Evolutionary conservation across 2,113 vertebrate species (phyloP), one percentile per base, ranked within the genome.

Genomic region (Grus americana): DNA sequence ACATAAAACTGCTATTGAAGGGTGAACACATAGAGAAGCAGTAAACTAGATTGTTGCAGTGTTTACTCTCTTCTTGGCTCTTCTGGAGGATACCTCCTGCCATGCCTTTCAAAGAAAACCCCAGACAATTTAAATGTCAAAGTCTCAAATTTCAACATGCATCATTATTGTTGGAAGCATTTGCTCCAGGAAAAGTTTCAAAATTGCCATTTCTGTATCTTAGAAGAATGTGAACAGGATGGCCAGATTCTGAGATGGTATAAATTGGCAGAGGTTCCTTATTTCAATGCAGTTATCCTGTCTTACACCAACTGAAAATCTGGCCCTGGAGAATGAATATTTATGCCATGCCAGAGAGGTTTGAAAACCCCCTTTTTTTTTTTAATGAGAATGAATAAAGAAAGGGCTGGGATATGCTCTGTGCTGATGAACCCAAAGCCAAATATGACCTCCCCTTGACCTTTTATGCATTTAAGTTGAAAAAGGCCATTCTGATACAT

Each of bases 401-500:
- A 92, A 96, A 75, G 58, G 82, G 34, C 70, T 92, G 83, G 80
- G 93, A 93, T 96, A 82, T 93, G 94, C 86, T 96, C 92, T 92
- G 84, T 92, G 95, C 95, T 95, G 96, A 92, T 95, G 94, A 97
- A 97, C 94, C 90, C 88, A 88, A 94, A 97, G 91, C 95, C 90
- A 91, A 88, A 80, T 95, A 78, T 88, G 97, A 96, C 97, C 97
- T 97, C 93, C 55, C 59, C 88, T 93, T 95, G 96, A 98, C 95
- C 97, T 97, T 96, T 95, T 85, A 86, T 95, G 86, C 78, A 93
- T 96, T 98, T 97, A 85, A 94, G 90, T 95, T 74, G 79, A 97
- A 95, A 97, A 97, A 92, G 95, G 55, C 88, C 86, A 86, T 93
- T 97, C 86, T 94, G 95, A 91, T 97, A 92, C 95, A 98, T 97